These are phyloP conservation scores for Pterophyllum scalare DNA, from an alignment of 2,113 vertebrate genomes.

Conservation along the genomic window DNA sequence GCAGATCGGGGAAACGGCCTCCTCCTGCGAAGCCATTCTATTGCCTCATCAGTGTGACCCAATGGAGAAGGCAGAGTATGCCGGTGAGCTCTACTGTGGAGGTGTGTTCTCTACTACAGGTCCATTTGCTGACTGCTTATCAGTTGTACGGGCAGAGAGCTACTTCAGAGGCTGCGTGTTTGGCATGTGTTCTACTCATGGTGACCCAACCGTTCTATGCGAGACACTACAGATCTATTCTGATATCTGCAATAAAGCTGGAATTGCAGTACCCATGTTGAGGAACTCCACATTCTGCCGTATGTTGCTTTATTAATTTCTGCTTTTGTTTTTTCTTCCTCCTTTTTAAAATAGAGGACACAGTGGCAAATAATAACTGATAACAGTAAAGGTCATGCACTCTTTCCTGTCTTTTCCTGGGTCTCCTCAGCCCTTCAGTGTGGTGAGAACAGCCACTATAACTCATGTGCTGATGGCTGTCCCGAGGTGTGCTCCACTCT, in stretches of 20 bases:
- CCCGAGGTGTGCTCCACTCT: conserved; percentile 72
- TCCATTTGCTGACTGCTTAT: conserved; percentile 79
- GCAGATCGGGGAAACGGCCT: conserved; percentile 51
- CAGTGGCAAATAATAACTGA: conserved; percentile 4
- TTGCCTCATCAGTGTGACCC: conserved; percentile 71
- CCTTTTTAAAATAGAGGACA: neutral
- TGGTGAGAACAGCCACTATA: conserved; percentile 78
- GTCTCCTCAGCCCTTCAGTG: conserved; percentile 69
- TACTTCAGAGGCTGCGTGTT: conserved; percentile 83
- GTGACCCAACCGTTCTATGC: conserved; percentile 77
- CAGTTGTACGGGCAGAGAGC: conserved; percentile 71
- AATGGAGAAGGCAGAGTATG: conserved; percentile 66
- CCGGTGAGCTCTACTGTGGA: conserved; percentile 79
- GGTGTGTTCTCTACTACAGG: conserved; percentile 73
- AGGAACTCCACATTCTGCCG: conserved; percentile 83
- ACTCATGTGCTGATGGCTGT: conserved; percentile 76
- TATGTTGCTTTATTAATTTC: conserved; percentile 71
- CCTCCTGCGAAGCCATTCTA: conserved; percentile 69
- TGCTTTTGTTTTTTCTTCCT: neutral
- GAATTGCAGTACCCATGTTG: conserved; percentile 77
- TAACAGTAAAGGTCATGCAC: neutral
- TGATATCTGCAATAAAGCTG: conserved; percentile 78
- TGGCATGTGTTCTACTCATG: conserved; percentile 78
- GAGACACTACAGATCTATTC: conserved; percentile 74
- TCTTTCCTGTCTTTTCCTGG: neutral